Percentiles rank a stretch among this genome's conserved stretches.
These are phyloP conservation scores for Montipora cactus DNA, from an alignment of 64 coral and sea anemone genomes.

Conservation along the genomic window DNA sequence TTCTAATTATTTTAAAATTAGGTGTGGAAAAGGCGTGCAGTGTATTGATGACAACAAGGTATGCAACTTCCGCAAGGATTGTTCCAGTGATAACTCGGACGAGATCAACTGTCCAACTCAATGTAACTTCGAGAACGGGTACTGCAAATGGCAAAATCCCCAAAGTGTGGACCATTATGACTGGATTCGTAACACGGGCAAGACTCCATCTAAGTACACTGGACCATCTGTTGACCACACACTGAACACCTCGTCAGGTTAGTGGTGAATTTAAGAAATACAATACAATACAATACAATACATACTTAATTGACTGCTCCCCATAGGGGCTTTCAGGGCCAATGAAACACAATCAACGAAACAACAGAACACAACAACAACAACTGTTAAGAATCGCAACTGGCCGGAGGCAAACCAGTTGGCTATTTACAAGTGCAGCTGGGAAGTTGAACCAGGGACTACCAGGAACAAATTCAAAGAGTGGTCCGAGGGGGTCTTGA, in stretches of 20 bases:
- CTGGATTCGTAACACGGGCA: constrained; percentile 81
- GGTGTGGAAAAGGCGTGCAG: constrained; percentile 66
- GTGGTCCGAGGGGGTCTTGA: too few relatives aligned
- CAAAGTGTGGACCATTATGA: constrained; percentile 84
- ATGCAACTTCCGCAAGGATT: constrained; percentile 89
- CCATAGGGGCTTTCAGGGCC: too few relatives aligned
- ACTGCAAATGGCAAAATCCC: constrained; percentile 85
- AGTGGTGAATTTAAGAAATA: not conserved
- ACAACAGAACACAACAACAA: too few relatives aligned
- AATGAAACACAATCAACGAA: too few relatives aligned
- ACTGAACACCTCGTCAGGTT: constrained; percentile 63
- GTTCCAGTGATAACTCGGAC: constrained; percentile 69
- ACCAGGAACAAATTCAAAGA: too few relatives aligned
- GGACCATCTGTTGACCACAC: constrained; percentile 92
- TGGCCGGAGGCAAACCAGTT: too few relatives aligned
- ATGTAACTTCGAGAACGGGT: constrained; percentile 82
- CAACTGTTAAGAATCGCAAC: too few relatives aligned
- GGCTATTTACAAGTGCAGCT: too few relatives aligned
- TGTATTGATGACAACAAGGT: constrained; percentile 70
- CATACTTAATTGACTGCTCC: too few relatives aligned
- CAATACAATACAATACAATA: too few relatives aligned
- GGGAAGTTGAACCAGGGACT: too few relatives aligned
- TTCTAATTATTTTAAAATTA: not conserved
- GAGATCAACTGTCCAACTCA: constrained; percentile 72
- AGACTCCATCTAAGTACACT: constrained; percentile 62